phyloP scores from a whole-genome alignment of 2,888 invertebrate species.

The Actias luna region DNA sequence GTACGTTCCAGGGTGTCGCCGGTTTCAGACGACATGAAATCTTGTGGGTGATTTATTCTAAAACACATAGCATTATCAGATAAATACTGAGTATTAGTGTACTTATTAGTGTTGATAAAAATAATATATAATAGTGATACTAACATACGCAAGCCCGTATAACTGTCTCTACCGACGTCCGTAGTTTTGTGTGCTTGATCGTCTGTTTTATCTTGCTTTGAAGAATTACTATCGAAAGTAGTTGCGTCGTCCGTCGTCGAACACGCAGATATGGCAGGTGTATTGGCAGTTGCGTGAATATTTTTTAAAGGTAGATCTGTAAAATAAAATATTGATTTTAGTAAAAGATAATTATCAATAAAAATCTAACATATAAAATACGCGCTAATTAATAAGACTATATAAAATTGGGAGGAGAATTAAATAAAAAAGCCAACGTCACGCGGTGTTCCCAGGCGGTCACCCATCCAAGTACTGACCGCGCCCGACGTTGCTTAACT shows the following conservation, averaged over 20 bases:
- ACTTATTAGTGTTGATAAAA: not conserved
- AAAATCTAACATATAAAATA: not conserved
- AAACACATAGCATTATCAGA: constrained; percentile 19
- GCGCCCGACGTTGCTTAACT: constrained; percentile 77
- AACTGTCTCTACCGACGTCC: constrained; percentile 45
- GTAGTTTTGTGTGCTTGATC: constrained; percentile 43
- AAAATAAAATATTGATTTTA: not conserved
- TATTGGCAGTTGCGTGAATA: constrained; percentile 34
- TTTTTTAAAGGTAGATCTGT: constrained; percentile 37
- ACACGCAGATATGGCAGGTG: constrained; percentile 35
- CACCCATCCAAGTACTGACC: constrained; percentile 78
- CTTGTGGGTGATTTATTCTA: constrained; percentile 46
- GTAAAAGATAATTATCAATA: not conserved
- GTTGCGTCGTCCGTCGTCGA: constrained; percentile 32
- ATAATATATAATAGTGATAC: not conserved
- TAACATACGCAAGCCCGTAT: constrained; percentile 36
- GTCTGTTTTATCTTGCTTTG: constrained; percentile 27
- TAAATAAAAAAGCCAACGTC: constrained; percentile 39
- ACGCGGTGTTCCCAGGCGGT: constrained; percentile 66
- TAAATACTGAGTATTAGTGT: too few relatives aligned
- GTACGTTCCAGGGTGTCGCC: constrained; percentile 43
- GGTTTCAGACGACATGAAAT: constrained; percentile 44
- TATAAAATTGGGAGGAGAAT: too few relatives aligned
- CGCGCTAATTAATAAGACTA: not conserved
- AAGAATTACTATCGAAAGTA: constrained; percentile 29